Evolutionary conservation across 2,888 invertebrate genomes (phyloP).

Genomic region (Melikaiella ostensackeni): DNA sequence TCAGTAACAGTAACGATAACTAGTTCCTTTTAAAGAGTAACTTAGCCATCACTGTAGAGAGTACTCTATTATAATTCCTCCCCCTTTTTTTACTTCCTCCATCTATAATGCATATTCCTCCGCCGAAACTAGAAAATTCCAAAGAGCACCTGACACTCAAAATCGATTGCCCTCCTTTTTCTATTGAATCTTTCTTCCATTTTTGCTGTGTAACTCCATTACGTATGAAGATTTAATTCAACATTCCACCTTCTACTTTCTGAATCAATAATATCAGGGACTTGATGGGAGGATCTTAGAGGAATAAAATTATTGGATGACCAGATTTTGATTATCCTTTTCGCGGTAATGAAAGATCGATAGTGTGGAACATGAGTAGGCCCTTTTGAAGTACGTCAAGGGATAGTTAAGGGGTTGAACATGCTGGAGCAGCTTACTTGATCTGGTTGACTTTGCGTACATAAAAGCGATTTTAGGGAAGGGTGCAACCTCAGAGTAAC

Average conservation of each 20-base stretch:
- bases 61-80: too few relatives aligned
- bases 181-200: background rate
- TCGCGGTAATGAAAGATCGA: background rate
- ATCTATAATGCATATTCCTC: constrained; percentile 13
- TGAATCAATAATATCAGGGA: background rate
- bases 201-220: background rate
- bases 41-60: too few relatives aligned
- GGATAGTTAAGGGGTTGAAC: background rate
- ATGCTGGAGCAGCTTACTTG: constrained; percentile 15
- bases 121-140: background rate
- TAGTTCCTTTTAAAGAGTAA: too few relatives aligned
- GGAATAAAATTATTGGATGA: background rate
- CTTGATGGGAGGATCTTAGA: background rate
- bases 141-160: background rate
- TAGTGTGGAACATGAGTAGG: background rate
- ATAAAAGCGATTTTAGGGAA: background rate
- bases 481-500: background rate
- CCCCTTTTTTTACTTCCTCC: background rate
- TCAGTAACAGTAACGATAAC: too few relatives aligned
- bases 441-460: background rate
- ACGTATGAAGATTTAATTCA: background rate
- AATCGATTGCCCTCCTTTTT: background rate
- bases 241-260: background rate
- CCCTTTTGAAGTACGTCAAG: background rate
- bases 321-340: background rate